These are phyloP conservation scores for Apamea anceps DNA, from an alignment of 2,888 invertebrate genomes.

Conservation along the genomic window DNA sequence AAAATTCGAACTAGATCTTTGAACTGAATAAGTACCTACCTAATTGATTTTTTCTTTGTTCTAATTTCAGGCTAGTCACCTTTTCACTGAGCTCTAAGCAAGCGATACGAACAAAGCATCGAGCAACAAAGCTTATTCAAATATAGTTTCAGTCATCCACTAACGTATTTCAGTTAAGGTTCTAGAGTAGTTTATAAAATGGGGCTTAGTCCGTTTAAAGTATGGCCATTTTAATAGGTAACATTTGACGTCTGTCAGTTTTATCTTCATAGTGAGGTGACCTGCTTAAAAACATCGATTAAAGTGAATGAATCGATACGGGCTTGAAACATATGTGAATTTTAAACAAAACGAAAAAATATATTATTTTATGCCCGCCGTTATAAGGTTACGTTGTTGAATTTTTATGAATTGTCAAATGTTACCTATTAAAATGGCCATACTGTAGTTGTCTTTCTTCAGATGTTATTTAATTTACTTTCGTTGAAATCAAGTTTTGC, in stretches of 20 bases:
- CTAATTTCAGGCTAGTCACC: conserved; percentile 21
- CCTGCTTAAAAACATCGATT: too few relatives aligned
- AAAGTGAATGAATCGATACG: too few relatives aligned
- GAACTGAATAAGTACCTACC: conserved; percentile 5
- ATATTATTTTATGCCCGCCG: too few relatives aligned
- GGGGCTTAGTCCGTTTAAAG: too few relatives aligned
- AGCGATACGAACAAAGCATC: conserved; percentile 18
- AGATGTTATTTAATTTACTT: background rate
- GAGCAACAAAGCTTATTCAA: conserved; percentile 26
- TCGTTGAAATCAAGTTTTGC: background rate
- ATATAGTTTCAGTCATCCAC: conserved; percentile 18
- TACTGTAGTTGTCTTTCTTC: background rate
- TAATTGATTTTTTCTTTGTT: conserved; percentile 19
- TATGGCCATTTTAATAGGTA: too few relatives aligned
- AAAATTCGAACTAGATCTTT: conserved; percentile 16
- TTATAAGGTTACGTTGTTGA: too few relatives aligned
- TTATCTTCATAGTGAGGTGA: too few relatives aligned
- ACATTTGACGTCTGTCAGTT: too few relatives aligned
- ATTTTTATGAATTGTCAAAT: too few relatives aligned
- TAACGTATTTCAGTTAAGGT: background rate
- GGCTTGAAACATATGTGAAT: too few relatives aligned
- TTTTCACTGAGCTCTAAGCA: conserved; percentile 16
- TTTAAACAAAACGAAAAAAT: too few relatives aligned
- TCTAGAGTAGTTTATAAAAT: background rate
- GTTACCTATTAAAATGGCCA: too few relatives aligned